phyloP scores from a whole-genome alignment of 23 tunicate species.

The Halocynthia roretzi region DNA sequence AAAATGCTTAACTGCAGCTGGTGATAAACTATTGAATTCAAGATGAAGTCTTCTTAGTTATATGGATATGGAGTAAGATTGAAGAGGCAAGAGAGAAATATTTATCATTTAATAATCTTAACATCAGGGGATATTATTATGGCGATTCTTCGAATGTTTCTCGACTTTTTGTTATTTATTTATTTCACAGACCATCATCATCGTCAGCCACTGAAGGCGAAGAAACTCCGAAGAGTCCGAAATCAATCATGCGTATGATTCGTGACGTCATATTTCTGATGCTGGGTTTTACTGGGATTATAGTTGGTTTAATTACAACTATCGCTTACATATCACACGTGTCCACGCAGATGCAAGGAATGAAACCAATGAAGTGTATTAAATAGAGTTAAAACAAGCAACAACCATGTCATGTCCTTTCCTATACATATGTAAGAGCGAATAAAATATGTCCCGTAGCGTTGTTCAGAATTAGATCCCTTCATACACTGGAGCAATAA shows the following conservation, averaged over 20 bases:
- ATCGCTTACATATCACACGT: background rate
- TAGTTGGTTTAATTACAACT: background rate
- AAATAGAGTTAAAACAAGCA: too few relatives aligned
- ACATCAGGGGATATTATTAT: background rate
- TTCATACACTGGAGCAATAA: too few relatives aligned
- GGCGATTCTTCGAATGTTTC: background rate
- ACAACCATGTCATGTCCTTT: too few relatives aligned
- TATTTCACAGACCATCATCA: background rate
- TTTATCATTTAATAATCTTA: too few relatives aligned
- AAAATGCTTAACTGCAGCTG: too few relatives aligned
- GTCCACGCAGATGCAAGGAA: too few relatives aligned
- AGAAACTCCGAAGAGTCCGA: background rate
- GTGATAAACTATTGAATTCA: background rate
- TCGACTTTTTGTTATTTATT: background rate
- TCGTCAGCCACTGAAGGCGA: background rate
- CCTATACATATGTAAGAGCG: too few relatives aligned
- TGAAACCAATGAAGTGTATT: too few relatives aligned
- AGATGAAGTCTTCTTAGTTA: background rate
- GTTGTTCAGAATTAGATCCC: too few relatives aligned
- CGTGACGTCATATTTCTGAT: conserved; percentile 14
- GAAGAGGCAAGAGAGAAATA: too few relatives aligned
- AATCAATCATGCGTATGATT: background rate
- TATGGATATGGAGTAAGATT: too few relatives aligned
- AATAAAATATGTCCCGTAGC: too few relatives aligned
- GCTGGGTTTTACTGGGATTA: conserved; percentile 11